Evolutionary conservation across 2,888 invertebrate genomes (phyloP).

Genomic region (Luperina testacea): DNA sequence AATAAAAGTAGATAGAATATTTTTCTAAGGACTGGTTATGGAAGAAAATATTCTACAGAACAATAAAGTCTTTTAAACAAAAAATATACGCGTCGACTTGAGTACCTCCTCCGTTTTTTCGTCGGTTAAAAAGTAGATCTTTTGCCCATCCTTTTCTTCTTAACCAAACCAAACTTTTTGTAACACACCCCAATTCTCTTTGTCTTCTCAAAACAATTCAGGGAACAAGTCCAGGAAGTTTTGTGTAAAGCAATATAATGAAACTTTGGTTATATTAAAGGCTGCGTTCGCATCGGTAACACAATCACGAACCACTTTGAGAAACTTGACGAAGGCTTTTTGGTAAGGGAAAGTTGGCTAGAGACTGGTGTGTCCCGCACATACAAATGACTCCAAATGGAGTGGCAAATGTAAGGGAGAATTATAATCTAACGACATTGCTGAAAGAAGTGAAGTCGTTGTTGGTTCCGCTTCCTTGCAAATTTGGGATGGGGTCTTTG

Average conservation of each 20-base stretch:
- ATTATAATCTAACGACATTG: constrained; percentile 72
- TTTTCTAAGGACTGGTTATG: background rate
- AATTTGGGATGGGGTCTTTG: constrained; percentile 42
- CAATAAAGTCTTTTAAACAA: constrained; percentile 9
- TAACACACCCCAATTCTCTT: constrained; percentile 49
- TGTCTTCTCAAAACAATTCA: constrained; percentile 55
- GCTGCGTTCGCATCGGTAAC: constrained; percentile 78
- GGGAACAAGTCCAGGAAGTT: constrained; percentile 56
- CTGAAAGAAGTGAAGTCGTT: constrained; percentile 58
- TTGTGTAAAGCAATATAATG: constrained; percentile 66
- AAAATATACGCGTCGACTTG: too few species aligned
- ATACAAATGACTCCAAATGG: constrained; percentile 85
- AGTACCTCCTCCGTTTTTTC: too few species aligned
- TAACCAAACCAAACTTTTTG: constrained; percentile 44
- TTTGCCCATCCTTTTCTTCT: background rate
- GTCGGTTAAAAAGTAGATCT: background rate
- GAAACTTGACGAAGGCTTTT: constrained; percentile 88
- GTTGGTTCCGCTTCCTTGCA: constrained; percentile 40
- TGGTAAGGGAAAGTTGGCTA: constrained; percentile 83
- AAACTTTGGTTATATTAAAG: constrained; percentile 71
- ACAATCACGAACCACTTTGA: constrained; percentile 86
- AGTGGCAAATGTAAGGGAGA: constrained; percentile 74
- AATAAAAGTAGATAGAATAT: background rate
- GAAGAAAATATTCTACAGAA: background rate
- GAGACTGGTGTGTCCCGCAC: constrained; percentile 77